phyloP scores from a whole-genome alignment of 2,113 vertebrate species.

The Acrocephalus kingi region DNA sequence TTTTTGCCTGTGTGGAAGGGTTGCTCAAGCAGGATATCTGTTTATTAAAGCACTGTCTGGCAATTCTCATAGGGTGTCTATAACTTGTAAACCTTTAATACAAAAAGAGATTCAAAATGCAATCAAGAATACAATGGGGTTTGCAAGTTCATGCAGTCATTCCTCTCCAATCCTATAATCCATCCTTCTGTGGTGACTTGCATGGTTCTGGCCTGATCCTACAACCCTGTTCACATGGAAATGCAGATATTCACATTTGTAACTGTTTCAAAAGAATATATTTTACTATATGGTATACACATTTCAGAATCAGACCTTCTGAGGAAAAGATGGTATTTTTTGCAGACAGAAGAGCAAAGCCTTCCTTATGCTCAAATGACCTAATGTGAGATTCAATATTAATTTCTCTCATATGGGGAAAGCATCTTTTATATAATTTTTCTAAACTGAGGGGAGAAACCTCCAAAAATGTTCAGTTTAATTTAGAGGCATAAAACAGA shows the following conservation, averaged over 20 bases:
- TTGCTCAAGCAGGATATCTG: background rate
- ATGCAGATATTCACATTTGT: background rate
- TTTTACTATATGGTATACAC: background rate
- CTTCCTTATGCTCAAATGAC: background rate
- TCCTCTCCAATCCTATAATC: background rate
- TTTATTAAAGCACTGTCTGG: slow-evolving; percentile 27
- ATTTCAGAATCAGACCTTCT: background rate
- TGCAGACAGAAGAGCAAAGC: background rate
- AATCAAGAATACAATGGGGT: background rate
- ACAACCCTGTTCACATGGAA: background rate
- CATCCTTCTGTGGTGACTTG: background rate
- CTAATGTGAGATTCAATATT: background rate
- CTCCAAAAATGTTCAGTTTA: background rate
- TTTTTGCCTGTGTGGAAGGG: background rate
- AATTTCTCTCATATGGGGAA: background rate
- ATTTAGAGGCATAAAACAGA: background rate
- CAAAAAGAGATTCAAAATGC: slow-evolving; percentile 9
- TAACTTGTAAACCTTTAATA: background rate
- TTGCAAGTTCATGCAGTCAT: background rate
- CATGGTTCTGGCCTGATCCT: background rate
- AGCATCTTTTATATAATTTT: background rate
- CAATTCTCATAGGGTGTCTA: background rate
- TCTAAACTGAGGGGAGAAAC: background rate
- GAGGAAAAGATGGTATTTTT: background rate
- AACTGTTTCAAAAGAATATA: background rate